A percentile compares a stretch with the other conserved stretches of the same genome.
Evolutionary conservation across 2,888 invertebrate species (phyloP).

Genomic region (Aphelenchoides bicaudatus): DNA sequence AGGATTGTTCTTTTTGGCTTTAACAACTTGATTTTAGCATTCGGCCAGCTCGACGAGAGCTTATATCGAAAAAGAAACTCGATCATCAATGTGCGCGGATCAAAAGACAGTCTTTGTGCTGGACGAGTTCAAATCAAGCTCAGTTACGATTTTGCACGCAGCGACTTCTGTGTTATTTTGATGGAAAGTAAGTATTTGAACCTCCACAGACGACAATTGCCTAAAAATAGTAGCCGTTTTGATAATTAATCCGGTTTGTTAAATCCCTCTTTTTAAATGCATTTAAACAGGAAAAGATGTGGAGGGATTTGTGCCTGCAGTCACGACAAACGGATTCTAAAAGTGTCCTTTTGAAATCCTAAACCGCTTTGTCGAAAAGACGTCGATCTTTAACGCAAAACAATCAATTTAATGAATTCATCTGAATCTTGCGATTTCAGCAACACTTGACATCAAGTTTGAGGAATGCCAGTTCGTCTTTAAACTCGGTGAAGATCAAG

Average conservation of each 20-base stretch:
- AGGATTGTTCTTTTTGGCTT: constrained; percentile 14
- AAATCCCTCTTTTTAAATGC: too few relatives aligned
- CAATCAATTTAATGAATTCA: background rate
- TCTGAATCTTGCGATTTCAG: background rate
- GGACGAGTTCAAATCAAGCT: constrained; percentile 34
- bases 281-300: too few relatives aligned
- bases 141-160: constrained; percentile 32
- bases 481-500: constrained; percentile 10
- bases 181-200: constrained; percentile 26
- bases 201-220: too few relatives aligned
- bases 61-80: constrained; percentile 39
- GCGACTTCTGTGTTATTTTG: constrained; percentile 31
- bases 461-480: constrained; percentile 27
- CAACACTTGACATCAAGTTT: constrained; percentile 6
- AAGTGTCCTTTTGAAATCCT: too few relatives aligned
- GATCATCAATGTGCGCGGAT: constrained; percentile 27
- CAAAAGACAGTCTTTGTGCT: constrained; percentile 19
- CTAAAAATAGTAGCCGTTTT: too few relatives aligned
- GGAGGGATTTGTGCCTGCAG: too few relatives aligned
- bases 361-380: too few relatives aligned
- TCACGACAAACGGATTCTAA: too few relatives aligned
- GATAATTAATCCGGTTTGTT: too few relatives aligned
- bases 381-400: background rate
- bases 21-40: constrained; percentile 22
- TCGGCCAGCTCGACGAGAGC: constrained; percentile 40